Evolutionary conservation across 2,797 vertebrate species (phyloP).

Genomic region (Podarcis lilfordi): DNA sequence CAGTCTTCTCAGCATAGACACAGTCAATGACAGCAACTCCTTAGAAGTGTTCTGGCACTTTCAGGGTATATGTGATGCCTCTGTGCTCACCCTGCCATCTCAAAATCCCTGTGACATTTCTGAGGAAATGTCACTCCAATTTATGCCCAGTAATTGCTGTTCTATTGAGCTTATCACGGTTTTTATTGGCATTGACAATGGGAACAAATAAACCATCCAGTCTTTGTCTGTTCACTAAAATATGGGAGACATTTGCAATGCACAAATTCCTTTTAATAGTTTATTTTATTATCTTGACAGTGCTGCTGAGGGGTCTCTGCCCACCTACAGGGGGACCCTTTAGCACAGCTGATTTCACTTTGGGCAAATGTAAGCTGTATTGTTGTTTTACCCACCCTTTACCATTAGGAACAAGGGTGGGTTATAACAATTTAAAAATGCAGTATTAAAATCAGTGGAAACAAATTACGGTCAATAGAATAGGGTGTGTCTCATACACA

Average conservation of each 20-base stretch:
- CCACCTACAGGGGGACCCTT: too few species aligned
- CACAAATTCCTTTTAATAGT: not conserved
- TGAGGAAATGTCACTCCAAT: not conserved
- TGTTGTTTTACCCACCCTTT: too few species aligned
- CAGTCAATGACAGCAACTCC: not conserved
- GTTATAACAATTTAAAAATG: too few species aligned
- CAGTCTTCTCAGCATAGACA: not conserved
- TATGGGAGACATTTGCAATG: not conserved
- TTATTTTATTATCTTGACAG: not conserved
- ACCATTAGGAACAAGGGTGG: too few species aligned
- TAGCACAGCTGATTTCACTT: too few species aligned
- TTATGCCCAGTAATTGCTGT: not conserved
- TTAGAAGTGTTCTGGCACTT: not conserved
- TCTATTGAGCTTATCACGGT: not conserved
- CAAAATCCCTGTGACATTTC: conserved; percentile 25
- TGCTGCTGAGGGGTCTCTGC: not conserved
- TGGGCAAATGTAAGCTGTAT: too few species aligned
- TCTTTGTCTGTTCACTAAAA: not conserved
- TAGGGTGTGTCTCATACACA: too few species aligned
- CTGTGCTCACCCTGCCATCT: not conserved
- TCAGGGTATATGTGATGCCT: not conserved
- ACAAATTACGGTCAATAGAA: too few species aligned
- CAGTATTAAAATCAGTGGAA: too few species aligned
- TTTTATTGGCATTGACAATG: not conserved
- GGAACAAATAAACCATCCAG: not conserved